These are phyloP conservation scores for Atrichornis clamosus DNA, from an alignment of 2,113 vertebrate genomes.

Conservation along the genomic window DNA sequence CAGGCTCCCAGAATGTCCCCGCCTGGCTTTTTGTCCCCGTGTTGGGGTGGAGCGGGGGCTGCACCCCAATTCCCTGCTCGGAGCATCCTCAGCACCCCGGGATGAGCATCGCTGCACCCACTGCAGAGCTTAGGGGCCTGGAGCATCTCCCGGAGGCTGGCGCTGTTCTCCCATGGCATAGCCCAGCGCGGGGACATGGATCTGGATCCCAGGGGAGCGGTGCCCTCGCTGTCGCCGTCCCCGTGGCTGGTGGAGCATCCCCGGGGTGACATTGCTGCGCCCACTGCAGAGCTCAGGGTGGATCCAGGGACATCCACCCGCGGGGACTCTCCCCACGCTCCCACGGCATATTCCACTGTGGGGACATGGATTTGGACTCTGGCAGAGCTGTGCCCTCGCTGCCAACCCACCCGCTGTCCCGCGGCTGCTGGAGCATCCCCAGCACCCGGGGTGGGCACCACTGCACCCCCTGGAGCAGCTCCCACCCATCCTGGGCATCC, in stretches of 20 bases:
- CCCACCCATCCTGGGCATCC: neutral
- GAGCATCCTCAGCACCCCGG: neutral
- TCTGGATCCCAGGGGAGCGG: neutral
- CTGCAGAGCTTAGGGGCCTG: neutral
- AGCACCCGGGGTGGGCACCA: neutral
- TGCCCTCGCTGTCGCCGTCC: neutral
- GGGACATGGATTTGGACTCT: neutral
- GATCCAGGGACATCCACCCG: neutral
- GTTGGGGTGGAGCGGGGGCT: rapidly evolving
- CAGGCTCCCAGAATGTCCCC: neutral
- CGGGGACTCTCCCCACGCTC: neutral
- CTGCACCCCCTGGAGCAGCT: neutral
- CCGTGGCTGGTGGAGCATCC: neutral
- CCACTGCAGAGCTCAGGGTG: neutral
- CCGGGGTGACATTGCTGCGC: neutral
- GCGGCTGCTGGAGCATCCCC: neutral
- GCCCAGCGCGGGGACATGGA: neutral
- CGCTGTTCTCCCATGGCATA: rapidly evolving
- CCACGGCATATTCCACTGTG: rapidly evolving
- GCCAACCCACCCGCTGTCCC: neutral
- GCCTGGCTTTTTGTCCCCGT: neutral
- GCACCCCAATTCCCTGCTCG: rapidly evolving
- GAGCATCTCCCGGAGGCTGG: neutral
- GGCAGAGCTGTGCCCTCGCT: neutral
- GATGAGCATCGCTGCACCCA: neutral